These are phyloP conservation scores for Grammomys dolichurus DNA, from an alignment of 2,113 vertebrate genomes.

Conservation along the genomic window DNA sequence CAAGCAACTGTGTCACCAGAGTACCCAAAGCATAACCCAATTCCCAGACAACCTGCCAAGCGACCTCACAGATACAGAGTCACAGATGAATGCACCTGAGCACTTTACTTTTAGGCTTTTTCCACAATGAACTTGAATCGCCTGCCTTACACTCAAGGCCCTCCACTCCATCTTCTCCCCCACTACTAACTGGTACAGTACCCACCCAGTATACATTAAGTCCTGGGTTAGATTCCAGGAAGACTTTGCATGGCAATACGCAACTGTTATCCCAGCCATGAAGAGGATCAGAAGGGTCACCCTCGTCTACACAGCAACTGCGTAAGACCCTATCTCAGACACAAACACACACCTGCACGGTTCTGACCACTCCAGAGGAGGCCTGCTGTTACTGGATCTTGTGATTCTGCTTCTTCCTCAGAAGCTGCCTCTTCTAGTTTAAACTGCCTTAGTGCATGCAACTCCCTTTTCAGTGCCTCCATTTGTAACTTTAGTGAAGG, in stretches of 20 bases:
- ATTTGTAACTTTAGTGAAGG: not conserved
- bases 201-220: not conserved
- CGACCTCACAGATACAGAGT: not conserved
- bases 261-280: not conserved
- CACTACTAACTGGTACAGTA: not conserved
- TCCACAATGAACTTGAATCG: not conserved
- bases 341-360: not conserved
- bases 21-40: not conserved
- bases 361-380: not conserved
- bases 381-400: not conserved
- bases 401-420: not conserved
- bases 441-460: constrained; percentile 8
- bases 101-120: not conserved
- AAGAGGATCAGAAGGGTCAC: not conserved
- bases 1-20: not conserved
- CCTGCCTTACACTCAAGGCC: not conserved
- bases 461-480: constrained; percentile 12
- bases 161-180: not conserved
- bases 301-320: not conserved
- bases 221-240: not conserved
- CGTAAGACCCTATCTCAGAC: no score
- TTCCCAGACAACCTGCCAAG: not conserved
- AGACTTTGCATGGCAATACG: not conserved
- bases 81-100: not conserved
- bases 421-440: constrained; percentile 8